These are phyloP conservation scores for Lontra canadensis DNA, from an alignment of 2,113 vertebrate genomes.

Conservation along the genomic window DNA sequence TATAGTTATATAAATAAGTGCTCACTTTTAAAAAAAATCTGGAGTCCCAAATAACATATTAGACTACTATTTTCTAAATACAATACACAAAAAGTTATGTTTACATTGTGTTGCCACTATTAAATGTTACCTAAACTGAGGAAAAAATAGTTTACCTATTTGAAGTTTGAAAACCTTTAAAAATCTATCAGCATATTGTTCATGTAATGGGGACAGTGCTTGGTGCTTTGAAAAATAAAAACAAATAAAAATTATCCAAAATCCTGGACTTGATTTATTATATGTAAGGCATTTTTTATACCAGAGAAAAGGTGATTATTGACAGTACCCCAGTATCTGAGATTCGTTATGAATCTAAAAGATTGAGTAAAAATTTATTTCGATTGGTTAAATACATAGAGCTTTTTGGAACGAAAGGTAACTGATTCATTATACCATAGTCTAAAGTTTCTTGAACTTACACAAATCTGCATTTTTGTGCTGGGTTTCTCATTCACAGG, in stretches of 20 bases:
- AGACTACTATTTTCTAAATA: constrained; percentile 30
- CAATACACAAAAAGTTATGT: not conserved
- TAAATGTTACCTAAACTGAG: not conserved
- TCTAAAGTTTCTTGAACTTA: not conserved
- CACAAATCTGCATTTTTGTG: not conserved
- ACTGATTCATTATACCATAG: not conserved
- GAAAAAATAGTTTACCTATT: not conserved
- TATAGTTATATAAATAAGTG: not conserved
- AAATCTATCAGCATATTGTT: not conserved
- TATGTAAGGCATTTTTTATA: constrained; percentile 14
- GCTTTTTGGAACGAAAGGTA: not conserved
- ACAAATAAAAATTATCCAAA: not conserved
- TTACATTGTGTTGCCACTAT: not conserved
- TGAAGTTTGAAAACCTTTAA: constrained; percentile 21
- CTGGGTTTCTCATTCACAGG: not conserved
- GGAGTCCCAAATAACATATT: not conserved
- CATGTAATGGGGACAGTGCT: not conserved
- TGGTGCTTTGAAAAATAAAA: constrained; percentile 23
- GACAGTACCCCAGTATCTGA: not conserved
- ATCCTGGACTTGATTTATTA: not conserved
- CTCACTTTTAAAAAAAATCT: not conserved
- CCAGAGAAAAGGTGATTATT: not conserved
- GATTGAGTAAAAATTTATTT: not conserved
- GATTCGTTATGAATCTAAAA: not conserved
- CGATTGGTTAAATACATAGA: not conserved